A percentile compares a stretch with the other conserved stretches of the same genome.
phyloP scores from a whole-genome alignment of 1,140 invertebrate species.

The Drosophila sp. region DNA sequence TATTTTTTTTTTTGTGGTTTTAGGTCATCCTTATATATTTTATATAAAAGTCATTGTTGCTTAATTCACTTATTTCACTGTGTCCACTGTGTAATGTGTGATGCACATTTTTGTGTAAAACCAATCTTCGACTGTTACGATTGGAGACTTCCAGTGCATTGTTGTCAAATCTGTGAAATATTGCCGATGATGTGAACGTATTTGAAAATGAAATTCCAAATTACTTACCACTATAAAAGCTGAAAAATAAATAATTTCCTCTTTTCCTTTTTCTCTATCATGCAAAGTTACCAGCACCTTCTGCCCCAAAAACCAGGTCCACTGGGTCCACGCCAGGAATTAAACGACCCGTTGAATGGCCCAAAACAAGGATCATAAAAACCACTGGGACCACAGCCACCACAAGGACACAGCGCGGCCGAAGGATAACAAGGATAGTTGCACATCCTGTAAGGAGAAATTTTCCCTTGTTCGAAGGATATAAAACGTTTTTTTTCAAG shows the following conservation, averaged over 20 bases:
- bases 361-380: constrained; percentile 55
- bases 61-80: too few relatives aligned
- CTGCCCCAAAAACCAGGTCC: constrained; percentile 44
- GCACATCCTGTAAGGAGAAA: constrained; percentile 27
- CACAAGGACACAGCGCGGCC: constrained; percentile 38
- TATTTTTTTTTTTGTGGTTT: too few relatives aligned
- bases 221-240: not conserved
- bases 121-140: constrained; percentile 1
- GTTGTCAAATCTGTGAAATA: not conserved
- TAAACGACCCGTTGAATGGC: constrained; percentile 43
- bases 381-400: constrained; percentile 44
- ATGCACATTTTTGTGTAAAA: not conserved
- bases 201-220: not conserved
- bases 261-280: not conserved
- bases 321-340: constrained; percentile 43
- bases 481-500: not conserved
- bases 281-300: constrained; percentile 27
- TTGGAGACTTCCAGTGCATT: not conserved
- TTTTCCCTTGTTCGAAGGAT: not conserved
- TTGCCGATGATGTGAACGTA: not conserved
- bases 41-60: too few relatives aligned
- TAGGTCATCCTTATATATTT: too few relatives aligned
- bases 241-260: not conserved
- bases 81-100: too few relatives aligned
- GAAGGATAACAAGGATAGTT: constrained; percentile 41